These are phyloP conservation scores for Listronotus bonariensis DNA, from an alignment of 1,140 invertebrate genomes.

Conservation along the genomic window DNA sequence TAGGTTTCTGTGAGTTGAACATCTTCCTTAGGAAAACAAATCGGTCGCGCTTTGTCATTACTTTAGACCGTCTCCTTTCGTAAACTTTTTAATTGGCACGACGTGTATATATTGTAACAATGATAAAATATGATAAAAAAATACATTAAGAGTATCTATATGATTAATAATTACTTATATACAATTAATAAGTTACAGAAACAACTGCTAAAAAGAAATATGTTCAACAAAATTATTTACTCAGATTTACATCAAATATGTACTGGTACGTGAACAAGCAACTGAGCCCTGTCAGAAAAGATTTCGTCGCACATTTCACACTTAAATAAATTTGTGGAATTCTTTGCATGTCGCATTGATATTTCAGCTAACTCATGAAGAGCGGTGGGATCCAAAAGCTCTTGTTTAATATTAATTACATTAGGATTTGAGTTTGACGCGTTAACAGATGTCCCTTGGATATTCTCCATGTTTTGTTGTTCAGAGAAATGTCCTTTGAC, in stretches of 20 bases:
- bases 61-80: no score
- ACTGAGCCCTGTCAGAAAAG: constrained; percentile 71
- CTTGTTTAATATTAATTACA: constrained; percentile 49
- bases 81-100: no score
- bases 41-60: no score
- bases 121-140: no score
- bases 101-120: no score
- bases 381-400: constrained; percentile 60
- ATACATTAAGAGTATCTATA: no score
- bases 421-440: not conserved
- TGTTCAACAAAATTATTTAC: not conserved
- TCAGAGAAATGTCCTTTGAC: not conserved
- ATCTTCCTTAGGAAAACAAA: no score
- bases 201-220: no score
- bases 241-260: constrained; percentile 69
- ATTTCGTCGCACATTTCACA: constrained; percentile 81
- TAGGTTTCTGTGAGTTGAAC: no score
- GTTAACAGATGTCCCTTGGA: not conserved
- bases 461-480: not conserved
- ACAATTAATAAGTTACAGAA: no score
- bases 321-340: constrained; percentile 58
- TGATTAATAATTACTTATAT: no score
- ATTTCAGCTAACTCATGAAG: constrained; percentile 58
- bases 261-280: constrained; percentile 76
- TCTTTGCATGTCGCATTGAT: constrained; percentile 53